These are phyloP conservation scores for Wiebesia pumilae DNA, from an alignment of 1,140 invertebrate genomes.

Conservation along the genomic window DNA sequence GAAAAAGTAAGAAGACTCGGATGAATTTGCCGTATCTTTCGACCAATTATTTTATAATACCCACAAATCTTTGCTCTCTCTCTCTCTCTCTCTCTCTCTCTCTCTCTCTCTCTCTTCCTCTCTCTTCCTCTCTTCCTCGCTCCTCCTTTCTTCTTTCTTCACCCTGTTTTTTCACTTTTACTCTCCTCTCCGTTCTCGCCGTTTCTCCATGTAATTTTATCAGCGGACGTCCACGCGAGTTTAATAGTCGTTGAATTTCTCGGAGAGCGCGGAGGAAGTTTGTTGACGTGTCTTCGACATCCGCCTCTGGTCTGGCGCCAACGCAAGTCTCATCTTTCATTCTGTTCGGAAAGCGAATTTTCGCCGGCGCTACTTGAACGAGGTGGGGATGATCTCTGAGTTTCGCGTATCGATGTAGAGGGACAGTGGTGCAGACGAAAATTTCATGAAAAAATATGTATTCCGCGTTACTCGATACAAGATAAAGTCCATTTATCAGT, in stretches of 20 bases:
- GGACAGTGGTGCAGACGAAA: neutral
- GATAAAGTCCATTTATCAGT: constrained; percentile 24
- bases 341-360: constrained; percentile 34
- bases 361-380: too few relatives aligned
- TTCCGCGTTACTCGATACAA: constrained; percentile 29
- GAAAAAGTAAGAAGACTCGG: neutral
- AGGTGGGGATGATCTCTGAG: neutral
- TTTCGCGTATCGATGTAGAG: constrained; percentile 9
- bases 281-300: constrained; percentile 41
- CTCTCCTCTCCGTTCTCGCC: neutral
- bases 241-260: constrained; percentile 41
- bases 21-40: constrained; percentile 19
- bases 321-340: constrained; percentile 4
- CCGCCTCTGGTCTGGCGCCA: neutral
- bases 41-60: constrained; percentile 45
- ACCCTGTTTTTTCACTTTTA: neutral
- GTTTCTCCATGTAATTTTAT: constrained; percentile 30
- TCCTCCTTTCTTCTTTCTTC: too few relatives aligned
- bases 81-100: neutral
- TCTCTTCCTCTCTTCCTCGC: too few relatives aligned
- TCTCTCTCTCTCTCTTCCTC: too few relatives aligned
- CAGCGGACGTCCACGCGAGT: constrained; percentile 21
- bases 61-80: neutral
- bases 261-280: neutral
- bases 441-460: constrained; percentile 27